phyloP scores from a whole-genome alignment of 2,797 vertebrate genomes.

The Xenentodon cancila region DNA sequence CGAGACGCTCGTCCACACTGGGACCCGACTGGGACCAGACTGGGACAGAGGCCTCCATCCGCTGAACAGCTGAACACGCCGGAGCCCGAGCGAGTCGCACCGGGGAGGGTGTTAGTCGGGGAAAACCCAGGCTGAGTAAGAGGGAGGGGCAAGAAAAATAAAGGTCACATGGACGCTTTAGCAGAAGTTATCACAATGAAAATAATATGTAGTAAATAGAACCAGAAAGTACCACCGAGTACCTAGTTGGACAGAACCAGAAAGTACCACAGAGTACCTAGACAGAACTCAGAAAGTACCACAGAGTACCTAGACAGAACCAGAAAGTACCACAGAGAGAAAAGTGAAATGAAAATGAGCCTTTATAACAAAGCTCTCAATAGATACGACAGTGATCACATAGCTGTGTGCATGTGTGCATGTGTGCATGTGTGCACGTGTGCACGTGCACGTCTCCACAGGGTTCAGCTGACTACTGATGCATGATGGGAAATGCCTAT shows the following conservation, averaged over 20 bases:
- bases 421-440: not conserved
- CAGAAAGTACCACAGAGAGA: too few species aligned
- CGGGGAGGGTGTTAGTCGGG: not conserved
- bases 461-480: conserved; percentile 12
- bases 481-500: conserved; percentile 56
- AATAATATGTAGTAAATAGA: not conserved
- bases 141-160: conserved; percentile 1
- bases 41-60: not conserved
- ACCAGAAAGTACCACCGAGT: too few species aligned
- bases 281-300: too few species aligned
- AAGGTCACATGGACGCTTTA: not conserved
- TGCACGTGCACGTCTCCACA: too few species aligned
- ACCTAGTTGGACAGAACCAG: too few species aligned
- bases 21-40: too few species aligned
- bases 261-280: too few species aligned
- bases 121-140: not conserved
- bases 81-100: not conserved
- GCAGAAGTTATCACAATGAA: too few species aligned
- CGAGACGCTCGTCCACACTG: not conserved
- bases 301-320: too few species aligned
- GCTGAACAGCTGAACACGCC: conserved; percentile 6
- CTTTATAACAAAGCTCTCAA: too few species aligned
- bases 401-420: not conserved
- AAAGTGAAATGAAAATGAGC: too few species aligned
- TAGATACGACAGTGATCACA: too few species aligned